Evolutionary conservation across 2,888 invertebrate species (phyloP), one percentile per base, ranked within the genome.

Genomic region (Labia minor): DNA sequence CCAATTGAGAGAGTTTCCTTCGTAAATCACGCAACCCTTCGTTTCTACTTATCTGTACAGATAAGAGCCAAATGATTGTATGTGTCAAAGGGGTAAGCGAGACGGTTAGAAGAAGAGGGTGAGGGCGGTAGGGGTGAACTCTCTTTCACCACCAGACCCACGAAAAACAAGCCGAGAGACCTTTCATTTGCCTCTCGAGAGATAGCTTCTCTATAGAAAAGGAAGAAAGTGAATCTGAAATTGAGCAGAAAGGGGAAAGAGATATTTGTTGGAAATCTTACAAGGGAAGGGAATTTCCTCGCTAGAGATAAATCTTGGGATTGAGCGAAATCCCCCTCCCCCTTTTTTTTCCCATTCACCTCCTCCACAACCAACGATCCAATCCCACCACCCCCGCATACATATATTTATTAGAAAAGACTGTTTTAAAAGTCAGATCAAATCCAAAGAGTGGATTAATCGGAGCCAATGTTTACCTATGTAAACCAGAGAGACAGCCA

Each of bases 241-340:
- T 49, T 14, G 49, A 49, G 49, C 49, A 49, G 49, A 49, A 49
- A 49, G 49, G 49, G 49, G 26, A 8, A 26, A 26, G 26, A 49
- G 49, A 49, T 49, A 49, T 49, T 49, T 49, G 49, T 49, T 49
- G 49, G 49, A 49, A 49, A 49, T 49, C 49, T 49, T 49, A 49
- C 49, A 49, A 49, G 49, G 26, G 49, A 49, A 49, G 49, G 49
- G 49, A 49, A 49, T 49, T 49, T 49, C 49, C 49, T 49, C 49
- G 49, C 49, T 16, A 26, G 49, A 49, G 49, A 49, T 49, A 49
- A 49, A 49, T 49, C 49, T 49, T 49, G 49, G 49, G 49, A 49
- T 49, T 49, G 49, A 49, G 14, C 49, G 6, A 2, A 4, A 14
- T 4, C 49, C n/a, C 8, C 49, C 6, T n/a, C 8, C 26, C 8